phyloP scores from a whole-genome alignment of 2,888 invertebrate genomes.

The Torymus auratus region DNA sequence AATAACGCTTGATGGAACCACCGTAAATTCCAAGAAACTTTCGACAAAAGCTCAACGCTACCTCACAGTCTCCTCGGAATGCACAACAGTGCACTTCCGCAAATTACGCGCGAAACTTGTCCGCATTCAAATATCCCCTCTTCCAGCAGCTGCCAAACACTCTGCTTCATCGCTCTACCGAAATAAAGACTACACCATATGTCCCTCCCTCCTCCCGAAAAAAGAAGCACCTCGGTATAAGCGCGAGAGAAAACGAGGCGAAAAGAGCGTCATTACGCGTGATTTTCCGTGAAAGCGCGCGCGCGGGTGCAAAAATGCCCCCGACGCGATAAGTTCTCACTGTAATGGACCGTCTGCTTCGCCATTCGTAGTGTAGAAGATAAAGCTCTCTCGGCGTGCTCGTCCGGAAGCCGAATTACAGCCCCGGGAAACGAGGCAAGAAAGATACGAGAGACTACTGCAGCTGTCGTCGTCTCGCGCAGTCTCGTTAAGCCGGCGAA shows the following conservation, averaged over 20 bases:
- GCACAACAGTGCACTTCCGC: too few species aligned
- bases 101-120: too few species aligned
- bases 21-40: too few species aligned
- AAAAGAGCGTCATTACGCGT: slow-evolving; percentile 29
- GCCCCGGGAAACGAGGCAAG: not conserved
- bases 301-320: slow-evolving; percentile 18
- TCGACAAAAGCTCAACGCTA: too few species aligned
- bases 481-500: slow-evolving; percentile 17
- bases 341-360: slow-evolving; percentile 29
- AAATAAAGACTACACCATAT: too few species aligned
- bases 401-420: slow-evolving; percentile 34
- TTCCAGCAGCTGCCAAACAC: too few species aligned
- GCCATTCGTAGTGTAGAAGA: not conserved
- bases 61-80: too few species aligned
- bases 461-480: not conserved
- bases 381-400: not conserved
- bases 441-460: not conserved
- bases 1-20: too few species aligned
- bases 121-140: too few species aligned
- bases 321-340: slow-evolving; percentile 34
- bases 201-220: too few species aligned
- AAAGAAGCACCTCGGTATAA: too few species aligned
- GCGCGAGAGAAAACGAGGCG: slow-evolving; percentile 12
- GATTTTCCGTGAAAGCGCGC: slow-evolving; percentile 3
- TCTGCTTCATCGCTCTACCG: too few species aligned